Percentiles rank a stretch among this genome's conserved stretches.
Conservation (phyloP, 2,888 invertebrate genomes). For the Tryphoninae sp. region DNA sequence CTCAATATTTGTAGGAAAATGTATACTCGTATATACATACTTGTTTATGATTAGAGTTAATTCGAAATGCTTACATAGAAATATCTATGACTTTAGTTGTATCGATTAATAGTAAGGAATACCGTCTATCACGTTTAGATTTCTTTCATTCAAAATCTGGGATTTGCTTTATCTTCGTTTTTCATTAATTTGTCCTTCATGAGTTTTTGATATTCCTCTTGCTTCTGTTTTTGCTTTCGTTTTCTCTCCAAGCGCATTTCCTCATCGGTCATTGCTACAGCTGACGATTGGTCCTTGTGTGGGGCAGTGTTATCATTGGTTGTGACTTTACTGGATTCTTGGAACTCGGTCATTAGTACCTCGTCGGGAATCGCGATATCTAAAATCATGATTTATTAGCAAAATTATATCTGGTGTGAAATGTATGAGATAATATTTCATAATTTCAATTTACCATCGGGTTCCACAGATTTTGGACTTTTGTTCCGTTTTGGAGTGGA, state of each 20-base stretch:
- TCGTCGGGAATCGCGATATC: background rate
- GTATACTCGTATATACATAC: too few species aligned
- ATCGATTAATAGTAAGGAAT: too few species aligned
- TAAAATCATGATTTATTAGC: too few species aligned
- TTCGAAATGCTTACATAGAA: too few species aligned
- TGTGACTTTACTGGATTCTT: constrained; percentile 8
- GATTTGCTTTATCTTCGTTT: constrained; percentile 52
- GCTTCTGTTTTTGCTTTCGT: constrained; percentile 72
- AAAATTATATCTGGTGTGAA: background rate
- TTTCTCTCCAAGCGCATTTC: constrained; percentile 70
- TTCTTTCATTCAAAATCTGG: constrained; percentile 45
- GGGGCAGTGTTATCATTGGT: constrained; percentile 28
- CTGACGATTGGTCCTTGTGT: constrained; percentile 43
- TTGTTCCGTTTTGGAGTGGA: constrained; percentile 30
- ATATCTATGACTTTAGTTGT: too few species aligned
- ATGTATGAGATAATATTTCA: background rate
- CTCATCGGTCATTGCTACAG: constrained; percentile 53
- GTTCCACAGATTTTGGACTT: constrained; percentile 39
- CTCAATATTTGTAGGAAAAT: too few species aligned
- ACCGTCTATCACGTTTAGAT: too few species aligned
- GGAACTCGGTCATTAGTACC: constrained; percentile 14
- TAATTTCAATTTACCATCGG: constrained; percentile 35
- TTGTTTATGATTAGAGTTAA: too few species aligned
- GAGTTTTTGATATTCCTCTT: constrained; percentile 69
- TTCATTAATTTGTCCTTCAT: constrained; percentile 66